Percentiles rank a stretch among this genome's conserved stretches.
Evolutionary conservation across 2,888 invertebrate species (phyloP).

Genomic region (Petrolisthes manimaculis): DNA sequence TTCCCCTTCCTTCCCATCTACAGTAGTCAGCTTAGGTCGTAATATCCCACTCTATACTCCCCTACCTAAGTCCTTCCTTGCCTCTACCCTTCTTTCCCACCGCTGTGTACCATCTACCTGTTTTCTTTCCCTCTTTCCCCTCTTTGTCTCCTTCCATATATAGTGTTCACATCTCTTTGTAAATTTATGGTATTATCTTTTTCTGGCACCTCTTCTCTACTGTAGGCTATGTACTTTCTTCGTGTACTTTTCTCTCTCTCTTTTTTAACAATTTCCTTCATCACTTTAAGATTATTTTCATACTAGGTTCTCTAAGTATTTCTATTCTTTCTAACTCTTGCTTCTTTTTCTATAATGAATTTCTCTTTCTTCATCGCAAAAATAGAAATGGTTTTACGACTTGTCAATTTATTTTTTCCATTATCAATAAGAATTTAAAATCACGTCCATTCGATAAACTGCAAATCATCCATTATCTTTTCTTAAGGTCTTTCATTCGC

Average conservation of each 20-base stretch:
- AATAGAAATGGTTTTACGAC: not conserved
- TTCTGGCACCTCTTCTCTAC: not conserved
- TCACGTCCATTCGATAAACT: not conserved
- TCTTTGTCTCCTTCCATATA: not conserved
- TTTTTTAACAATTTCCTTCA: not conserved
- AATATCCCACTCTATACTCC: not conserved
- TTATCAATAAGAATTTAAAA: not conserved
- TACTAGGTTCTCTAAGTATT: not conserved
- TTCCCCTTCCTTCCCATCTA: too few relatives aligned
- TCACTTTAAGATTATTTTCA: not conserved
- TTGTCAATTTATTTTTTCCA: constrained; percentile 2
- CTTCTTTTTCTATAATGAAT: not conserved
- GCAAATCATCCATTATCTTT: not conserved
- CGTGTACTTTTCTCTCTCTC: not conserved
- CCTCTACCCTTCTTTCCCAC: not conserved
- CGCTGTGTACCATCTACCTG: not conserved
- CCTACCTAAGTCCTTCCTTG: not conserved
- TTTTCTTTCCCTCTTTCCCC: not conserved
- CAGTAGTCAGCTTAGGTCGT: too few relatives aligned
- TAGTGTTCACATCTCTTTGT: not conserved
- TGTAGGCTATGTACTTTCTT: not conserved
- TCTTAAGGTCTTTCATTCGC: not conserved
- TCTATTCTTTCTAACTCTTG: not conserved
- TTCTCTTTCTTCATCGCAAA: not conserved
- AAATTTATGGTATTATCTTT: not conserved